Evolutionary conservation across 2,797 vertebrate genomes (phyloP).

Genomic region (Pangasius djambal): DNA sequence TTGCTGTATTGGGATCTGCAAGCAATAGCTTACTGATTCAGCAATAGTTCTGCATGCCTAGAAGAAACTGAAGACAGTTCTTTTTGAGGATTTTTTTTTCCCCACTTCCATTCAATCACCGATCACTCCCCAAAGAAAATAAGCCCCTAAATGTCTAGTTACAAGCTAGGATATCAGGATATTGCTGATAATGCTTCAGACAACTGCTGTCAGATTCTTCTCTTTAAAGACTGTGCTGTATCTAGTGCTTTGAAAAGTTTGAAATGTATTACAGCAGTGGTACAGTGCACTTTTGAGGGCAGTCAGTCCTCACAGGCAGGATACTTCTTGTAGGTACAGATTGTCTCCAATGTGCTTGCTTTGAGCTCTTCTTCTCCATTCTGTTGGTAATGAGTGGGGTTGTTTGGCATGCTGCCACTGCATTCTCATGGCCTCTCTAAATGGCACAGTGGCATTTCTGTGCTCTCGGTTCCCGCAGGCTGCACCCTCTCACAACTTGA

Average conservation of each 20-base stretch:
- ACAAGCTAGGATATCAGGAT: background rate
- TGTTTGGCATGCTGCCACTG: constrained; percentile 20
- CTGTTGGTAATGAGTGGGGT: constrained; percentile 22
- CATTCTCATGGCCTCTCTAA: constrained; percentile 31
- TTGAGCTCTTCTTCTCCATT: constrained; percentile 19
- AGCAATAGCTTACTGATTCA: constrained; percentile 14
- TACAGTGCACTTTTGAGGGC: background rate
- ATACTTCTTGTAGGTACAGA: background rate
- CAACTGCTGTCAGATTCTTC: constrained; percentile 10
- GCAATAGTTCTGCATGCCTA: background rate
- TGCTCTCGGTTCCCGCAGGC: background rate
- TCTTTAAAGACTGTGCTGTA: background rate
- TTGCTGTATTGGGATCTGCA: background rate
- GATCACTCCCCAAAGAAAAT: background rate
- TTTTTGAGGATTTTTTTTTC: background rate
- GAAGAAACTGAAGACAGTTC: background rate
- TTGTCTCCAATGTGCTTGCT: constrained; percentile 8
- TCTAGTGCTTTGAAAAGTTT: constrained; percentile 6
- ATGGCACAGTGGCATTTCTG: constrained; percentile 46
- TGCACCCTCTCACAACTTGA: background rate
- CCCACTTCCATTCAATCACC: background rate
- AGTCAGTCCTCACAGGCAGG: constrained; percentile 1
- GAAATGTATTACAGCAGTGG: constrained; percentile 14
- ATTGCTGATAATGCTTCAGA: background rate
- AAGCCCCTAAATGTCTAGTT: background rate